Evolutionary conservation across 2,797 vertebrate genomes (phyloP), one percentile per base, ranked within the genome.

Genomic region (Nannoperca obscura): DNA sequence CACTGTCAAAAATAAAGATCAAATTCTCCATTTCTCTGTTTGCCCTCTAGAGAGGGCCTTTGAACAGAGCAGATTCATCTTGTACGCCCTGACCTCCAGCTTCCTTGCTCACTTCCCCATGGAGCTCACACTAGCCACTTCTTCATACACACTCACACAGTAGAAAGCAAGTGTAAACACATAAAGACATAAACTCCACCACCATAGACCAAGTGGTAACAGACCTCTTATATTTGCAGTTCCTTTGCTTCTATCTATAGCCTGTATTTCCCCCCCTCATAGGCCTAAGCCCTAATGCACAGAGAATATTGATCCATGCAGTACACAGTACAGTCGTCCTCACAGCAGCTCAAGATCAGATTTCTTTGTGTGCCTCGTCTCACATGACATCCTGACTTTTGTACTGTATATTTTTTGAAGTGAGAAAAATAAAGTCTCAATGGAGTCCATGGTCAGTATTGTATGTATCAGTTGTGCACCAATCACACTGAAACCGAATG

Each of bases 21-120:
- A 81, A 76, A 83, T 88, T 86, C 87, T 89, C 88, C 77, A 85
- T 89, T 86, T 89, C 88, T 89, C 73, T 84, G 80, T 85, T 84
- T 87, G 84, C 83, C 87, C 89, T 90, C 90, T n/a, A 65, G 90
- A 90, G 87, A 87, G 47, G 24, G 55, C 78, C 79, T 91, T 92
- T 91, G 88, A 91, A 85, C 72, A 77, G 67, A 58, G 64, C 68
- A 93, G 84, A 92, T 91, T 89, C 84, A 89, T 91, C 91, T 90
- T 81, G 80, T 83, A 80, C 34, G 8, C 70, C 78, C 80, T 87
- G 89, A 92, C 88, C 88, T 86, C 81, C 75, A 85, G 82, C 86
- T 88, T 88, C 74, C 71, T 68, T 10, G n/a, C 90, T 91, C 83
- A 85, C 88, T 68, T 90, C 83, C 83, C 86, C 57, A 11, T 70